Conservation (phyloP, 2,113 vertebrate species). For the Muntiacus muntjak region DNA sequence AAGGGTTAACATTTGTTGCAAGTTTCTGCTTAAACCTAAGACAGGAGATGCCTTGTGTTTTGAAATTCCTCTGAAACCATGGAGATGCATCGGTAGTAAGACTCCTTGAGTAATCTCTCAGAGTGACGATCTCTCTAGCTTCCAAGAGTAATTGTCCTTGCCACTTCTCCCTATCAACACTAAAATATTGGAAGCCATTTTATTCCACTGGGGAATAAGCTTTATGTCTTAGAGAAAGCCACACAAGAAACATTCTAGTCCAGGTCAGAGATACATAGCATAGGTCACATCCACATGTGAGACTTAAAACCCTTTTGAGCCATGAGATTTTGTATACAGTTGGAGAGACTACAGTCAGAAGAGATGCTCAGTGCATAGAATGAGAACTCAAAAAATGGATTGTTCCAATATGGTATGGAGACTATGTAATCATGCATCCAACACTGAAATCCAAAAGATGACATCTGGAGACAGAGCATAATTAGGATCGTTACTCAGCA, state of each 20-base stretch:
- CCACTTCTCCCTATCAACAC: neutral
- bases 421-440: neutral
- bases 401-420: neutral
- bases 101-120: neutral
- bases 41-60: neutral
- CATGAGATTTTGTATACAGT: neutral
- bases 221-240: neutral
- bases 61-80: neutral
- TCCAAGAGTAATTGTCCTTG: neutral
- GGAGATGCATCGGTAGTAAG: no score
- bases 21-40: neutral
- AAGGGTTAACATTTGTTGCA: neutral
- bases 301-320: neutral
- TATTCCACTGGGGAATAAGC: neutral
- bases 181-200: neutral
- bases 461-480: neutral
- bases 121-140: neutral
- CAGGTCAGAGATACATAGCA: neutral
- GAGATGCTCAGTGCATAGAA: neutral
- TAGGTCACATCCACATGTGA: neutral
- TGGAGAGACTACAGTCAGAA: neutral
- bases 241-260: neutral
- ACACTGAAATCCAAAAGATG: neutral
- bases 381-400: neutral
- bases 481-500: neutral